Evolutionary conservation across 2,888 invertebrate species (phyloP), one percentile per base, ranked within the genome.

Genomic region (Acrobasis suavella): DNA sequence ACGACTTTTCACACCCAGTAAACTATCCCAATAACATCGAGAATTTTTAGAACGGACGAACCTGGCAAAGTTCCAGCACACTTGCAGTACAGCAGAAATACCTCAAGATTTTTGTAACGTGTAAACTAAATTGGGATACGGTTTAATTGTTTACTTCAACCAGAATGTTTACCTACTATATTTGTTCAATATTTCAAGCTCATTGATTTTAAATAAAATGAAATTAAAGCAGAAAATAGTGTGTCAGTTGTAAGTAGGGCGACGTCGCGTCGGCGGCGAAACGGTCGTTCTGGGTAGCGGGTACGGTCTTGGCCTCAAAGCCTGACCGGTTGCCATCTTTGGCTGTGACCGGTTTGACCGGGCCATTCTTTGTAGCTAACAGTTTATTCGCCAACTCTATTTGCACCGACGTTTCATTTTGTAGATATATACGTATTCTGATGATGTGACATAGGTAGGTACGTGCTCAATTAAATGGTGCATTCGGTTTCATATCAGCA

Each of bases 301-400:
- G 73, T 75, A 76, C 81, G 82, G 78, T 82, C 82, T 85, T 86
- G 89, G 85, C 89, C 91, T 86, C 86, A 85, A 85, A 86, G 81
- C 77, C 77, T 77, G 82, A 85, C 84, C 87, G 85, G 89, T 85
- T 87, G 74, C 90, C 91, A 85, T 91, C 86, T 90, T 89, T 85
- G 90, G 83, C 69, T 73, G 75, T 79, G 82, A 91, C 91, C 90
- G 91, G 91, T 91, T 91, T 82, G 67, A 74, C 75, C 74, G 79
- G 80, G 82, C 80, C 80, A 77, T 74, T 76, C 77, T 78, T 79
- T 77, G 75, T 75, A 79, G 70, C 69, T 77, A 82, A 82, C 82
- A 81, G 77, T 83, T 80, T 79, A 82, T 76, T 82, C 79, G 80
- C 77, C 80, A 77, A 75, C 70, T 74, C 69, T 74, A 74, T 75